Base-by-base conservation (phyloP, 2,113 vertebrate genomes). In the Noctilio leporinus region DNA sequence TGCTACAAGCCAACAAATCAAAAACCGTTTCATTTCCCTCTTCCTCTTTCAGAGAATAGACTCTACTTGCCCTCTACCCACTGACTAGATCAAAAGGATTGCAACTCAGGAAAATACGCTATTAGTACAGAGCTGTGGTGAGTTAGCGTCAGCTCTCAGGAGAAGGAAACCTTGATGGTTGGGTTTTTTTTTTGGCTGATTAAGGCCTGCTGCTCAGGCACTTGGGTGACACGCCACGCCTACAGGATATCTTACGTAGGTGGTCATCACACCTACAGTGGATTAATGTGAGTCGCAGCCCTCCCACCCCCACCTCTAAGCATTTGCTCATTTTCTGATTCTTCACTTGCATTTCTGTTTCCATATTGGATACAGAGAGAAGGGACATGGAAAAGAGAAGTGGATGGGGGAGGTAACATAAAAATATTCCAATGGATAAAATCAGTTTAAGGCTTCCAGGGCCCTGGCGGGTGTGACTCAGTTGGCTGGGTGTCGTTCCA, bases 21-120 rank as follows among this genome's bases (percentile, higher is more conserved):
- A 69, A 93, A 89, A 0, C 30, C 49, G 1, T 69, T 96, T 94
- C 59, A 9, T 45, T 77, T 78, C 65, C 82, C 70, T 67, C 75
- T 77, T 91, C 51, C 75, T 95, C 55, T 92, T 93, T 89, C 24
- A 57, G 78, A 3, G 43, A 94, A 69, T 35, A 94, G 24, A 88
- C 57, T 78, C 45, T 10, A 40, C 38, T 33, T 67, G 78, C 49
- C 38, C 16, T 82, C 33, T 62, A 24, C 33, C 22, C 24, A 22
- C 0, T 28, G 35, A 73, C 62, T 1, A 77, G 59, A 69, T 67
- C 22, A 62, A 83, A 93, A 89, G 59, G 15, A 43, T 3, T 30
- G 12, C 24, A 10, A 14, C 10, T 53, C 17, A n/a, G 64, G 55
- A 70, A 92, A 78, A 93, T 24, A 49, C 5, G 51, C 20, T 85